Percentiles rank a stretch among this genome's conserved stretches.
Evolutionary conservation across 2,888 invertebrate species (phyloP).

Genomic region (Gibbula magus): DNA sequence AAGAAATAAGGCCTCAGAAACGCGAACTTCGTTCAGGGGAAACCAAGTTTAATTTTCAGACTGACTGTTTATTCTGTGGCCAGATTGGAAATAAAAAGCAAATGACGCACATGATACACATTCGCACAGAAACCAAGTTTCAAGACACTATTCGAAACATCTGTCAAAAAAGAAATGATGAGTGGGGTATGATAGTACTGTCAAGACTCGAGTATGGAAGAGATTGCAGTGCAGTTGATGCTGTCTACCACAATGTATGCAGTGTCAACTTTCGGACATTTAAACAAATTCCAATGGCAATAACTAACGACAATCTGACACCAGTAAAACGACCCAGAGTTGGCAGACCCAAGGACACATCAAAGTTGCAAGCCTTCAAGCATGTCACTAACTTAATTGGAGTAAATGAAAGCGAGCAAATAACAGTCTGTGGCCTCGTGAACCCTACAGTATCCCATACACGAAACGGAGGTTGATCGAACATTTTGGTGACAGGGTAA

Average conservation of each 20-base stretch:
- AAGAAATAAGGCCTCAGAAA: not conserved
- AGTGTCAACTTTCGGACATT: not conserved
- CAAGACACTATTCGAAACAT: constrained; percentile 10
- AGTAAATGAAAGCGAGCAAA: not conserved
- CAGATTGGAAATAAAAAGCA: too few relatives aligned
- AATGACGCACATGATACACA: not conserved
- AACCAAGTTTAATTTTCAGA: not conserved
- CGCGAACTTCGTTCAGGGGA: constrained; percentile 16
- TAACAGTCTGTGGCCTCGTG: not conserved
- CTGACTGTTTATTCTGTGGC: not conserved
- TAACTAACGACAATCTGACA: not conserved
- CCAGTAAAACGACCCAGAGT: not conserved
- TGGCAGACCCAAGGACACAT: not conserved
- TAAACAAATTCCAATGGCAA: constrained; percentile 10
- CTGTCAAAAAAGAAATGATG: constrained; percentile 25
- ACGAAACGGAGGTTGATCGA: constrained; percentile 37
- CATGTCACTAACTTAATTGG: not conserved
- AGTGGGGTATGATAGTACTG: constrained; percentile 24
- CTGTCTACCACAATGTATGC: constrained; percentile 24
- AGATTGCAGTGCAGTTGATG: constrained; percentile 27
- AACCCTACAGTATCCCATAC: constrained; percentile 15
- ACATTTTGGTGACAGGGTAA: constrained; percentile 40
- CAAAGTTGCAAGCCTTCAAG: constrained; percentile 21
- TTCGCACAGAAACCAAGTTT: not conserved
- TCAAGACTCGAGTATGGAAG: constrained; percentile 20